Percentiles rank a stretch among this genome's conserved stretches.
phyloP scores from a whole-genome alignment of 2,113 vertebrate species.

The Heptranchias perlo region DNA sequence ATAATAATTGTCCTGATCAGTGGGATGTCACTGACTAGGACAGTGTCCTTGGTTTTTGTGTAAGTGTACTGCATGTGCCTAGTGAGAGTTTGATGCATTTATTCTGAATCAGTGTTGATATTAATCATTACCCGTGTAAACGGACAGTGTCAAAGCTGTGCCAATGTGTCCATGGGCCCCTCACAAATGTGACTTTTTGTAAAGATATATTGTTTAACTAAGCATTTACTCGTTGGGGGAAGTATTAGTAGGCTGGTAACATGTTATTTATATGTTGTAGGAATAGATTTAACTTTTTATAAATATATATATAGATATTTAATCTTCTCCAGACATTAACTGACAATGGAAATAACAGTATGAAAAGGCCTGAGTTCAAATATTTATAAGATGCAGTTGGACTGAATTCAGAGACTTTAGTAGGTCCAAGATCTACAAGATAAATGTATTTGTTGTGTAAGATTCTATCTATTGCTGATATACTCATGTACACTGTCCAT shows the following conservation, averaged over 20 bases:
- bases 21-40: background rate
- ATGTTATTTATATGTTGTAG: conserved; percentile 31
- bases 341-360: background rate
- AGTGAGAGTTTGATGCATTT: background rate
- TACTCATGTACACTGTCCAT: background rate
- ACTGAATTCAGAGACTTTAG: background rate
- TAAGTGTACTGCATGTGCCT: conserved; percentile 12
- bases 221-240: background rate
- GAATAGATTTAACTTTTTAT: conserved; percentile 14
- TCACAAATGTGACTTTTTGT: conserved; percentile 19
- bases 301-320: conserved; percentile 20
- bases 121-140: background rate
- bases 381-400: background rate
- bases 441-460: background rate
- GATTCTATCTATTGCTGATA: background rate
- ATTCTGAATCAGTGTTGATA: background rate
- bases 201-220: background rate
- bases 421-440: background rate
- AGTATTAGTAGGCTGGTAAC: conserved; percentile 8
- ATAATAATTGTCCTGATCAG: background rate
- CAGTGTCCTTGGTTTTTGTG: background rate
- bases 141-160: background rate
- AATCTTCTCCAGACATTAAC: background rate
- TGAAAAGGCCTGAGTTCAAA: background rate
- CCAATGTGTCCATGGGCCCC: background rate